Conservation (phyloP, 2,797 vertebrate genomes). For the Hoplostethus mediterraneus region DNA sequence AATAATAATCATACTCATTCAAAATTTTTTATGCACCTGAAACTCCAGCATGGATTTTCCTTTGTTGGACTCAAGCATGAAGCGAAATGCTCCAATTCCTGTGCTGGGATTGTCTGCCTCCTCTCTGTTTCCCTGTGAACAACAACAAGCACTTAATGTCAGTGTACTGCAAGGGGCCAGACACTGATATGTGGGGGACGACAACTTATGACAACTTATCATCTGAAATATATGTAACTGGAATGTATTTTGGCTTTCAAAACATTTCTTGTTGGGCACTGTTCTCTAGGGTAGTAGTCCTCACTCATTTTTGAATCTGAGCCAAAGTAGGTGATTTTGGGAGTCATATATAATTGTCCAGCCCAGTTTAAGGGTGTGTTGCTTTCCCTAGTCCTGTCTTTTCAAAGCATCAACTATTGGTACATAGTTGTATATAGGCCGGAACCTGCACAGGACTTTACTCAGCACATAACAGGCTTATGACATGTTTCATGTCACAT, state of each 20-base stretch:
- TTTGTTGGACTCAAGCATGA: conserved; percentile 99
- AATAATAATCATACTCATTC: not conserved
- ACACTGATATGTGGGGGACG: no score
- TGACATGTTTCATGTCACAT: no score
- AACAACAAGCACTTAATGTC: conserved; percentile 12
- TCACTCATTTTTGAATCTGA: not conserved
- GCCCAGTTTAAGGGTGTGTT: no score
- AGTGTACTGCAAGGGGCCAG: not conserved
- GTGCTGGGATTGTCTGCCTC: conserved; percentile 97
- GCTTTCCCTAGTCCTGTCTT: not conserved
- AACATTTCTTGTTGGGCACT: not conserved
- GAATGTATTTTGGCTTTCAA: not conserved
- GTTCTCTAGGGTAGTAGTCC: not conserved
- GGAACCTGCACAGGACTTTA: not conserved
- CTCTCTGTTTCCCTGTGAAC: conserved; percentile 91
- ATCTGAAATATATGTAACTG: not conserved
- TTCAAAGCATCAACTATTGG: not conserved
- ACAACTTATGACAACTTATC: not conserved
- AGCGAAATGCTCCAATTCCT: conserved; percentile 97
- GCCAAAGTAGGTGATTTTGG: no score
- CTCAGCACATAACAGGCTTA: not conserved
- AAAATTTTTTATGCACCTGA: conserved; percentile 85
- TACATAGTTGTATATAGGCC: no score
- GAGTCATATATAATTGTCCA: not conserved
- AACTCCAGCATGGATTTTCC: conserved; percentile 99